phyloP scores from a whole-genome alignment of 1,140 invertebrate species.

The Eurosta solidaginis region DNA sequence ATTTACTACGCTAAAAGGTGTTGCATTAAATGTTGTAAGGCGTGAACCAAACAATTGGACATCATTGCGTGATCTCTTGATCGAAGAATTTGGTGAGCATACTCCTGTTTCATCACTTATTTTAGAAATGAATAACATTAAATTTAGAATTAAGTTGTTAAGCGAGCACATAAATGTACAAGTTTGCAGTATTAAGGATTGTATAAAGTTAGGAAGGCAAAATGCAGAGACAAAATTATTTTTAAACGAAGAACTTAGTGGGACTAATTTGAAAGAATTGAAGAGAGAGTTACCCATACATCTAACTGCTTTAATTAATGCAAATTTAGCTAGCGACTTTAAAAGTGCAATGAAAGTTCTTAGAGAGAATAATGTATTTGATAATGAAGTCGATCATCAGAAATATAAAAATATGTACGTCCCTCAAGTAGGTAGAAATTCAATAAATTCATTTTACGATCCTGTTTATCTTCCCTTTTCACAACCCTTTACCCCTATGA shows the following conservation, averaged over 20 bases:
- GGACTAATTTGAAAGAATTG: not conserved
- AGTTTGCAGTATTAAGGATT: not conserved
- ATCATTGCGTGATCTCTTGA: not conserved
- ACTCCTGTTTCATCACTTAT: not conserved
- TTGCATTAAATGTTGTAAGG: not conserved
- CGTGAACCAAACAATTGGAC: constrained; percentile 10
- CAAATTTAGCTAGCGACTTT: not conserved
- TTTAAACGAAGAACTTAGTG: not conserved
- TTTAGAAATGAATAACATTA: not conserved
- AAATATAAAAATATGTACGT: no score
- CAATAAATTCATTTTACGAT: no score
- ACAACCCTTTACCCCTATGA: no score
- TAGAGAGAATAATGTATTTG: no score
- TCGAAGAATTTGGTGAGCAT: constrained; percentile 8
- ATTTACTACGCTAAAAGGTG: no score
- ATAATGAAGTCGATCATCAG: no score
- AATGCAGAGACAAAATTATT: not conserved
- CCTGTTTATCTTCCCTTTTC: no score
- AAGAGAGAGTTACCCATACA: not conserved
- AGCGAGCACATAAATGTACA: not conserved
- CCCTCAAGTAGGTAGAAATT: no score
- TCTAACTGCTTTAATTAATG: not conserved
- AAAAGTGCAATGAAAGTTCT: not conserved
- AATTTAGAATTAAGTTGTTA: not conserved
- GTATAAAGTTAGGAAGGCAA: not conserved